Evolutionary conservation across 2,888 invertebrate genomes (phyloP).

Genomic region (Torymus auratus): DNA sequence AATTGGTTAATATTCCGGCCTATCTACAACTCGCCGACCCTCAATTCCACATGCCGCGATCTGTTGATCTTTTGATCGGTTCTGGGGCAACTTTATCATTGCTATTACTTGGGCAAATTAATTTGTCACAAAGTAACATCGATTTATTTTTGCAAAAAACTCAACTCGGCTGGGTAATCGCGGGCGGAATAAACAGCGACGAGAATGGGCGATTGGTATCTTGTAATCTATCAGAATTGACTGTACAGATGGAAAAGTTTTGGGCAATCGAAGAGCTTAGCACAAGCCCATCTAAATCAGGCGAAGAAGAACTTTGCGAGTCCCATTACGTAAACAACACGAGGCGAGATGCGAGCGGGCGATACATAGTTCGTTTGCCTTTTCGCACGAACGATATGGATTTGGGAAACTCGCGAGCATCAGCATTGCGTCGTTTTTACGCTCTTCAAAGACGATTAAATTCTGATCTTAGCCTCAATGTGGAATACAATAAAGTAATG

Average conservation of each 20-base stretch:
- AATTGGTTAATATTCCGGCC: constrained; percentile 40
- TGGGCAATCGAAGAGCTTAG: constrained; percentile 36
- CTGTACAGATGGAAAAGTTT: constrained; percentile 2
- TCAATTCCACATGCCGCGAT: constrained; percentile 48
- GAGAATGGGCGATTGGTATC: not conserved
- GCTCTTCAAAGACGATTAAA: not conserved
- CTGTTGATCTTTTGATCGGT: constrained; percentile 26
- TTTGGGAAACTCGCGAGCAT: not conserved
- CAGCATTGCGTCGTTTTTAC: not conserved
- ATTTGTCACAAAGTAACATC: constrained; percentile 33
- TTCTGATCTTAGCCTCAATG: not conserved
- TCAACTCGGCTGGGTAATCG: too few relatives aligned
- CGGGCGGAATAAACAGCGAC: not conserved
- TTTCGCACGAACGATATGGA: not conserved
- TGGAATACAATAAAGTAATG: not conserved
- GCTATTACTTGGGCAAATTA: constrained; percentile 54
- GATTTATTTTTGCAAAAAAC: constrained; percentile 57
- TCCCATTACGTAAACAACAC: constrained; percentile 30
- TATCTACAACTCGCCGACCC: constrained; percentile 56
- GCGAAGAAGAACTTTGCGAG: constrained; percentile 11
- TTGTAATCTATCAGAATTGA: not conserved
- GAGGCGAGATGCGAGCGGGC: not conserved
- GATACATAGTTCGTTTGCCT: not conserved
- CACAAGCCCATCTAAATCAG: not conserved
- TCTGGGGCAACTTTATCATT: constrained; percentile 42